Percentiles rank a stretch among this genome's conserved stretches.
phyloP scores from a whole-genome alignment of 2,113 vertebrate genomes.

The Pterocles burchelli region DNA sequence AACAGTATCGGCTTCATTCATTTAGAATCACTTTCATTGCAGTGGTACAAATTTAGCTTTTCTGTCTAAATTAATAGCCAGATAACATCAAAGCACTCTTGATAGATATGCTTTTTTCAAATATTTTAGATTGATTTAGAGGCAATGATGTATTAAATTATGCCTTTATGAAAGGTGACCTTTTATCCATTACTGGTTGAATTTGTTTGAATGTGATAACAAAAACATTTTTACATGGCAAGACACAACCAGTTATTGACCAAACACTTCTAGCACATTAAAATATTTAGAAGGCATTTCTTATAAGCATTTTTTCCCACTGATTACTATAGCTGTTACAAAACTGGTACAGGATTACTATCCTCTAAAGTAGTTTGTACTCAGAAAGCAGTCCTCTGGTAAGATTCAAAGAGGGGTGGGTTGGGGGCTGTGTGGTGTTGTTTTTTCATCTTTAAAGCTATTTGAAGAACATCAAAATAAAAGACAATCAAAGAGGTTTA shows the following conservation, averaged over 20 bases:
- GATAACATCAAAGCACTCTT: background rate
- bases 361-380: background rate
- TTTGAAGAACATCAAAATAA: background rate
- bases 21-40: background rate
- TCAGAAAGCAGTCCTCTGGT: background rate
- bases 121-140: background rate
- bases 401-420: background rate
- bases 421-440: no score
- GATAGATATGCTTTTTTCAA: background rate
- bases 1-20: background rate
- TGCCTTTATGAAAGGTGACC: background rate
- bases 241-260: background rate
- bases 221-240: background rate
- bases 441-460: background rate
- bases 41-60: background rate
- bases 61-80: background rate
- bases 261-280: background rate
- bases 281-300: background rate
- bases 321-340: background rate
- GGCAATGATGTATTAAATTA: background rate
- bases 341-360: background rate
- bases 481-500: background rate
- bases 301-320: background rate
- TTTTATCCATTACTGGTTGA: background rate
- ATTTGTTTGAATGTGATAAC: background rate